phyloP scores from a whole-genome alignment of 2,797 vertebrate species.

The Setipinna tenuifilis region DNA sequence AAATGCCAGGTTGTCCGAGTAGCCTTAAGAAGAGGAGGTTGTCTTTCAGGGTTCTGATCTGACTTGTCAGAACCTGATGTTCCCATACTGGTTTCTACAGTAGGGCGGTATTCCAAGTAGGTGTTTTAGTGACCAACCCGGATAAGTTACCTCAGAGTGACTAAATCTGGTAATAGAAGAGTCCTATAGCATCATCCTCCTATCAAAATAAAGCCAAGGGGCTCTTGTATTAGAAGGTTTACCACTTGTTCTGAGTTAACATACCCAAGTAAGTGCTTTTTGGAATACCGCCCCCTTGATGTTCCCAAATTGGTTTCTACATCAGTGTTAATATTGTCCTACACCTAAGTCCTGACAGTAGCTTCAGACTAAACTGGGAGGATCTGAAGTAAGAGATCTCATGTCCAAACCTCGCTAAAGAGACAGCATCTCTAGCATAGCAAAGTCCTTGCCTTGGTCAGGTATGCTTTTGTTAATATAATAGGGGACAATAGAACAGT shows the following conservation, averaged over 20 bases:
- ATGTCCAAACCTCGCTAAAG: neutral
- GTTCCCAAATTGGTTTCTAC: neutral
- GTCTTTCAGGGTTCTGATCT: too few species aligned
- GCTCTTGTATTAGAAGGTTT: too few species aligned
- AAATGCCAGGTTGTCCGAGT: neutral
- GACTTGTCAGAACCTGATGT: neutral
- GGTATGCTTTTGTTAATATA: neutral
- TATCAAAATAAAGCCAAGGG: too few species aligned
- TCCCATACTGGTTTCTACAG: neutral
- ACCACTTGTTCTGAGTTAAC: too few species aligned
- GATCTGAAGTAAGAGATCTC: neutral
- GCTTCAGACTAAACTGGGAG: neutral
- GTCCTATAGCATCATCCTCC: too few species aligned
- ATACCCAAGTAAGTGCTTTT: too few species aligned
- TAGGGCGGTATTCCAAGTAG: neutral
- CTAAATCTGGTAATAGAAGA: too few species aligned
- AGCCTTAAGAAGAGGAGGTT: too few species aligned
- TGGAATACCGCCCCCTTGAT: neutral
- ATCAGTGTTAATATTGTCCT: neutral
- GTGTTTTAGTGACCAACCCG: too few species aligned
- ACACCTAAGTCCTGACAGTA: neutral
- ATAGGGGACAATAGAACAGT: neutral
- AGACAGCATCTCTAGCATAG: neutral
- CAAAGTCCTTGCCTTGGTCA: neutral
- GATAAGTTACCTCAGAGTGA: too few species aligned